These are phyloP conservation scores for Octopus bimaculoides DNA, from an alignment of 1,140 invertebrate genomes.

Conservation along the genomic window DNA sequence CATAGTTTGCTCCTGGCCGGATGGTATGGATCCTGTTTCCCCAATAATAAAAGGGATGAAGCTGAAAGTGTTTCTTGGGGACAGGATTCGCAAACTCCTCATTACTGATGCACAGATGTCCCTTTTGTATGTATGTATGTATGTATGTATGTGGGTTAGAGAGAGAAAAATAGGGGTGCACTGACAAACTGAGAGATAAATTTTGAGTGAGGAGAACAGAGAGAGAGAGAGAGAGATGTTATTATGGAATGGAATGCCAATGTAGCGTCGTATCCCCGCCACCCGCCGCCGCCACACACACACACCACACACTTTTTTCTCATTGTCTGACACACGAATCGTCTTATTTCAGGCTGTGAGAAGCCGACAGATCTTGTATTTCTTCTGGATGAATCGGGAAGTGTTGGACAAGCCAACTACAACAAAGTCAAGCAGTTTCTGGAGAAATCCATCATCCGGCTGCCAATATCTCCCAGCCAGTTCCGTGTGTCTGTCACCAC, in stretches of 20 bases:
- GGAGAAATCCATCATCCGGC: slow-evolving; percentile 14
- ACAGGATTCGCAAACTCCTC: too few species aligned
- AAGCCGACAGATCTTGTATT: slow-evolving; percentile 27
- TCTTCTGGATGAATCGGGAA: slow-evolving; percentile 29
- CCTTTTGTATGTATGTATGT: not conserved
- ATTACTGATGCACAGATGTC: too few species aligned
- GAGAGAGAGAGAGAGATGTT: not conserved
- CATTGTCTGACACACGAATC: not conserved
- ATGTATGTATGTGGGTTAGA: not conserved
- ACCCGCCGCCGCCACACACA: not conserved
- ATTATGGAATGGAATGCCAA: not conserved
- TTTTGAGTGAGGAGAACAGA: not conserved
- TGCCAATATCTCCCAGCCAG: slow-evolving; percentile 18
- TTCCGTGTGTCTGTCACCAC: slow-evolving; percentile 18
- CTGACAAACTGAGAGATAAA: not conserved
- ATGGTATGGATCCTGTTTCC: too few species aligned
- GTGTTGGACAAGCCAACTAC: slow-evolving; percentile 23
- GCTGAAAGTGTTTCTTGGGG: too few species aligned
- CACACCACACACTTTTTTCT: not conserved
- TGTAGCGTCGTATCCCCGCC: not conserved
- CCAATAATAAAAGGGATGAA: too few species aligned
- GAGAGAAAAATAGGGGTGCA: too few species aligned
- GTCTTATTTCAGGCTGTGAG: slow-evolving; percentile 28
- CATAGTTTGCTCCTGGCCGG: too few species aligned
- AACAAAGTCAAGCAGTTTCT: slow-evolving; percentile 26